These are phyloP conservation scores for Leptinotarsa haldemani DNA, from an alignment of 2,888 invertebrate species.

Conservation along the genomic window DNA sequence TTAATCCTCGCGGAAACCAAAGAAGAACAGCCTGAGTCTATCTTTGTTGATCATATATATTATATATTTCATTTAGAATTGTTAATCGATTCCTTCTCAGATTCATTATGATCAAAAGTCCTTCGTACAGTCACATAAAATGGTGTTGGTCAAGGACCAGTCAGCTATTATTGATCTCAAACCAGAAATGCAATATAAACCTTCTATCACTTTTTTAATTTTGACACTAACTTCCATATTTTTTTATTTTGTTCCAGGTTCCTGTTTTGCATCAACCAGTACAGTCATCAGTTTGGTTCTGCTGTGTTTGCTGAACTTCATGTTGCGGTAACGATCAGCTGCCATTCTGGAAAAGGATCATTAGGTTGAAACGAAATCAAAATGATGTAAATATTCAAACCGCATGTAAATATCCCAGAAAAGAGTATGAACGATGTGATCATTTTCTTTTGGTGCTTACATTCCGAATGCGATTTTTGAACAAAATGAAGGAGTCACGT, in stretches of 20 bases:
- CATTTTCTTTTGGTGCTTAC: constrained; percentile 7
- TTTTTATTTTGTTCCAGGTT: constrained; percentile 29
- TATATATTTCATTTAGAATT: too few species aligned
- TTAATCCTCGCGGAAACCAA: too few species aligned
- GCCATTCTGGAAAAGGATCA: not conserved
- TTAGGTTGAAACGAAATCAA: constrained; percentile 9
- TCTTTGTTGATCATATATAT: too few species aligned
- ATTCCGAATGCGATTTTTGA: not conserved
- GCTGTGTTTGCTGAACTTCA: not conserved
- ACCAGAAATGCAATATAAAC: too few species aligned
- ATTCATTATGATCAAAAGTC: too few species aligned
- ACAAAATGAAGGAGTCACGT: not conserved
- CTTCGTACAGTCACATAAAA: too few species aligned
- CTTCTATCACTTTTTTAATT: too few species aligned
- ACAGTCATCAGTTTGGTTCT: not conserved
- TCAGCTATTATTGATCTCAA: not conserved
- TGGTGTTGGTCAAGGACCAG: too few species aligned
- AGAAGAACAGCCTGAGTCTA: too few species aligned
- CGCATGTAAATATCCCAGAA: constrained; percentile 14
- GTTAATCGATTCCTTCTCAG: too few species aligned
- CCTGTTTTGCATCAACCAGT: not conserved
- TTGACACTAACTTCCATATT: not conserved
- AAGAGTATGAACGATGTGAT: not conserved
- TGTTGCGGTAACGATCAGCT: constrained; percentile 31
- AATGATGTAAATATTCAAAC: constrained; percentile 13